Base-by-base conservation (phyloP, 1,140 invertebrate species). In the Pinna nobilis region DNA sequence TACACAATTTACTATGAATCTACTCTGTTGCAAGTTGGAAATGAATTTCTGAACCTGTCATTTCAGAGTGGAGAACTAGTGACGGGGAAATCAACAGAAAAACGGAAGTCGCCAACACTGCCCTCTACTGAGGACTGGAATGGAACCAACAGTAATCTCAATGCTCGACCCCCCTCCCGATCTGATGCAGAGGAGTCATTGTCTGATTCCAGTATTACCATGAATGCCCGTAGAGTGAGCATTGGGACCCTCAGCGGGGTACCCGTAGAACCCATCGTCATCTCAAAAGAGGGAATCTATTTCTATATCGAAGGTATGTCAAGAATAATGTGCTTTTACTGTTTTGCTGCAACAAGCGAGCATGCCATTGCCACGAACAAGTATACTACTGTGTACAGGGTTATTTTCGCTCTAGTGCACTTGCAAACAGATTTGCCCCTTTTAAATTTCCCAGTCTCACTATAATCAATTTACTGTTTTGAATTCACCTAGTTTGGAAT, bases 251-350 rank as follows among this genome's bases (percentile, higher is more conserved):
- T 87, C 55, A 69, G 73, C 30, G 77, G 82, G 0, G 75, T 63
- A 9, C 80, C 84, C 4, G 51, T 81, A 20, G 79, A 83, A 50
- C 82, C 82, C 28, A 61, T 86, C 18, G 55, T 84, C 30, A 70
- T 86, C 9, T 80, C 78, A 23, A 25, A 68, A 18, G 47, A 70
- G 47, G 79, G 72, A 15, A 60, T 86, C 18, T 67, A 68, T 44
- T 78, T 84, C 30, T 70, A 69, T 37, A 69, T 83, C 25, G 79
- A 79, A 77, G 77, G 84, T 84, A 76, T 74, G 81, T 77, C 28
- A 15, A 7, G n/a, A n/a, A n/a, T n/a, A n/a, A n/a, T n/a, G n/a
- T n/a, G n/a, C n/a, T n/a, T n/a, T n/a, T 50, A 63, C 37, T 25
- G 1, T 2, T 39, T 37, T n/a, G n/a, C n/a, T n/a, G n/a, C n/a